Conservation (phyloP, 2,888 invertebrate genomes). For the Spisula subtruncata region DNA sequence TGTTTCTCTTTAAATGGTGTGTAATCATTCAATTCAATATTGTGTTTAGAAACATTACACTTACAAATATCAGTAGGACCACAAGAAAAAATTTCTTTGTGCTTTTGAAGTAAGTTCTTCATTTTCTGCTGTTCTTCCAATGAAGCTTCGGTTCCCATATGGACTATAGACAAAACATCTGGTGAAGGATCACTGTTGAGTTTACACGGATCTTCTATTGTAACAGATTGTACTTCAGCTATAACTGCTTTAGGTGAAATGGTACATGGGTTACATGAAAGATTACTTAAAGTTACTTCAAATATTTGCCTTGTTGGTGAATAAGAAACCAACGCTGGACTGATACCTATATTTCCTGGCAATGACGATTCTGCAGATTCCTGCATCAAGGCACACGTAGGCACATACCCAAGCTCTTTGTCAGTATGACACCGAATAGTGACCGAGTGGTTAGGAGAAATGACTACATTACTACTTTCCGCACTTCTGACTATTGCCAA, state of each 20-base stretch:
- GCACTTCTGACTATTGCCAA: background rate
- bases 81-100: background rate
- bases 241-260: background rate
- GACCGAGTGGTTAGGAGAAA: background rate
- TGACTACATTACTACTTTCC: background rate
- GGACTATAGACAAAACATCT: background rate
- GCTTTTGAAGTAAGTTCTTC: background rate
- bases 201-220: background rate
- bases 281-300: background rate
- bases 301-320: background rate
- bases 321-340: background rate
- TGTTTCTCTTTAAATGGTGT: background rate
- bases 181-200: background rate
- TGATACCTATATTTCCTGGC: background rate
- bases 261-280: background rate
- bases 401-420: background rate
- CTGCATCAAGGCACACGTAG: background rate
- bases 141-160: too few relatives aligned
- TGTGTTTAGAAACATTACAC: background rate
- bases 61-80: background rate
- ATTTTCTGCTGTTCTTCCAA: background rate
- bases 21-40: slow-evolving; percentile 3
- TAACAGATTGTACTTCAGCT: background rate
- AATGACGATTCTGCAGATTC: background rate
- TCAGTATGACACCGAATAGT: background rate